Percentiles rank a stretch among this genome's conserved stretches.
Conservation (phyloP, 2,113 vertebrate species). For the Grallaria varia region DNA sequence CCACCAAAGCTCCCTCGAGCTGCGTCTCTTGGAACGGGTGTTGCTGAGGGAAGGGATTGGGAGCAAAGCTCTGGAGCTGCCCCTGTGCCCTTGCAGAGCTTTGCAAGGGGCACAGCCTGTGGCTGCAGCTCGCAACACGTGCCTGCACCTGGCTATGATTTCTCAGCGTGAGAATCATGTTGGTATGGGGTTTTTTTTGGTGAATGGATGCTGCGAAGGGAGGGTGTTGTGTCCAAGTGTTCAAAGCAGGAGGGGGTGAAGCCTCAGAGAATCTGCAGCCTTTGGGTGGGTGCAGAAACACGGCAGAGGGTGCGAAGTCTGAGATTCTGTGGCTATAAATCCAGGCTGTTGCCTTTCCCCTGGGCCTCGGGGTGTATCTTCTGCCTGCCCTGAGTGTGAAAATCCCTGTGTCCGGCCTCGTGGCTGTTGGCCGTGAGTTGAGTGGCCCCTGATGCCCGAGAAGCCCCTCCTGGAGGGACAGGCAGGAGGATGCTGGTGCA, state of each 20-base stretch:
- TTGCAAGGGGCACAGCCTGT: not conserved
- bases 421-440: not conserved
- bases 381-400: not conserved
- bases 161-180: too few relatives aligned
- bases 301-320: not conserved
- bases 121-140: rapidly evolving
- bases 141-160: not conserved
- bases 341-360: not conserved
- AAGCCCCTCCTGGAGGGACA: not conserved
- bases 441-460: not conserved
- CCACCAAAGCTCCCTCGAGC: not conserved
- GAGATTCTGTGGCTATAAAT: not conserved
- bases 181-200: too few relatives aligned
- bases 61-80: not conserved
- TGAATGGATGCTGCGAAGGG: not conserved
- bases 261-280: not conserved
- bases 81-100: not conserved
- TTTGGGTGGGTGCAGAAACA: rapidly evolving
- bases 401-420: rapidly evolving
- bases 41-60: not conserved
- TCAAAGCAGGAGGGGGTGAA: not conserved
- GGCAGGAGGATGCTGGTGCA: rapidly evolving
- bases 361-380: not conserved
- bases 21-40: not conserved
- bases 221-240: not conserved